A percentile compares a stretch with the other conserved stretches of the same genome.
These are phyloP conservation scores for Mythimna loreyi DNA, from an alignment of 2,888 invertebrate genomes.

Conservation along the genomic window DNA sequence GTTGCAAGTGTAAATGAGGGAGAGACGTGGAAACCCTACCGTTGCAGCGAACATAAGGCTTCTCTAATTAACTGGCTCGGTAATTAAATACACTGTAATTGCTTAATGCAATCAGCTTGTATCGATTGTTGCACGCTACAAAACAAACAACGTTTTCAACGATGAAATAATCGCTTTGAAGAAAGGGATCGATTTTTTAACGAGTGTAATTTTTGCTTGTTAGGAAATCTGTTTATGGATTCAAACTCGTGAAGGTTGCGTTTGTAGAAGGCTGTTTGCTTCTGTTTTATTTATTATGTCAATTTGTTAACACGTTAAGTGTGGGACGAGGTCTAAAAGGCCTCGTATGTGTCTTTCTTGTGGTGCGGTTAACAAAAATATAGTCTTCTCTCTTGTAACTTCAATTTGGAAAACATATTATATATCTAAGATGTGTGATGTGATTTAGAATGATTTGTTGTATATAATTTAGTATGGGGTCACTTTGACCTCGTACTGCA, in stretches of 20 bases:
- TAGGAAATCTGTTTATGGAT: conserved; percentile 45
- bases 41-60: conserved; percentile 80
- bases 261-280: conserved; percentile 2
- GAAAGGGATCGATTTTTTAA: conserved; percentile 53
- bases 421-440: too few species aligned
- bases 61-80: conserved; percentile 87
- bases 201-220: conserved; percentile 55
- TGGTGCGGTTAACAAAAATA: too few species aligned
- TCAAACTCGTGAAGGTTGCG: conserved; percentile 23
- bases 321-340: too few species aligned
- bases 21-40: conserved; percentile 85
- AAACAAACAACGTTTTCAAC: conserved; percentile 55
- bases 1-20: conserved; percentile 88
- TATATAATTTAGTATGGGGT: too few species aligned
- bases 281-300: conserved; percentile 16
- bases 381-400: too few species aligned
- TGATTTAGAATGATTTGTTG: too few species aligned
- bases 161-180: conserved; percentile 55
- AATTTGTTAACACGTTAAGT: too few species aligned
- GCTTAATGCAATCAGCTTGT: conserved; percentile 86
- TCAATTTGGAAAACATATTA: too few species aligned
- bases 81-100: conserved; percentile 90
- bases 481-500: too few species aligned
- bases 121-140: conserved; percentile 66
- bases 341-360: too few species aligned